Base-by-base conservation (phyloP, 2,797 vertebrate species). In the Rhyacichthys aspro region DNA sequence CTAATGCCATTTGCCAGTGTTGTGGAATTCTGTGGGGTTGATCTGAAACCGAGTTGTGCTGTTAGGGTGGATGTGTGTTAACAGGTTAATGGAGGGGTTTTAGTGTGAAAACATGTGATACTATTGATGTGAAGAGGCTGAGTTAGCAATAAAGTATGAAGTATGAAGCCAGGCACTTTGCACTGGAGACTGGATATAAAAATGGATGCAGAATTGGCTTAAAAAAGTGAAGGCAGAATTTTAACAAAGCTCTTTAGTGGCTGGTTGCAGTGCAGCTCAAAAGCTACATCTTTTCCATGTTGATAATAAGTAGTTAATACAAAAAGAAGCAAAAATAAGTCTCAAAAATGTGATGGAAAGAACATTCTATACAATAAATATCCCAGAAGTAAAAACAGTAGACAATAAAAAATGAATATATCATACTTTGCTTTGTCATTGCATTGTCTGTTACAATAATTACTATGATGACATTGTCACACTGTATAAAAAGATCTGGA, bases 11-110 rank as follows among this genome's bases (percentile, higher is more conserved):
- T 60, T 16, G 3, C 50, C 47, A 61, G 43, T 56, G 72, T 70
- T 66, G 55, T 18, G 57, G 74, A 76, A 75, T 70, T 61, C 59
- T n/a, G 15, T 5, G 1, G 47, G 48, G 38, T 73, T 66, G 11
- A 46, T 68, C 43, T 50, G 59, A 64, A 62, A 42, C 16, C 0
- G 9, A 48, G 53, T 19, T 39, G 44, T 33, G 46, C 5, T 8
- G 48, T 1, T 15, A 17, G 15, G 15, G 7, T 5, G 4, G 9
- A 10, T 18, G 48, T 3, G 48, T 33, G 48, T 52, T 17, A 37
- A 33, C 48, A 14, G 48, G 48, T 52, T 52, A 52, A 52, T 52
- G 33, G 48, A 37, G 3, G 33, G 3, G 48, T 37, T 9, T 10
- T n/a, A 33, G 16, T 12, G 33, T 7, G 48, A 6, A 3, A 12